Evolutionary conservation across 2,797 vertebrate genomes (phyloP).

Genomic region (Helarctos malayanus): DNA sequence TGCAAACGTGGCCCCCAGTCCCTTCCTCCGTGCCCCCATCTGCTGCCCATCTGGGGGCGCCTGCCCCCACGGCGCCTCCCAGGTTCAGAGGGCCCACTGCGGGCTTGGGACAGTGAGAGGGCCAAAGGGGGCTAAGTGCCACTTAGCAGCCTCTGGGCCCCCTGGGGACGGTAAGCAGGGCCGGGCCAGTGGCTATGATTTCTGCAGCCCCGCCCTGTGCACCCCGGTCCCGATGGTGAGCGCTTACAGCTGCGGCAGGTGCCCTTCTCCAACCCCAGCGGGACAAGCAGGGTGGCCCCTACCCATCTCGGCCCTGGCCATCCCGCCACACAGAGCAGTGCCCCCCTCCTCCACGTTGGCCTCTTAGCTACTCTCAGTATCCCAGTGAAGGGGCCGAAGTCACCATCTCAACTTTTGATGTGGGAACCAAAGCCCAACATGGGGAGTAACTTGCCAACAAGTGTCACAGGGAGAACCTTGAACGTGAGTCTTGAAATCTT

Average conservation of each 20-base stretch:
- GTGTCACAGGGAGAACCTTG: neutral
- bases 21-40: neutral
- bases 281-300: accelerated
- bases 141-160: conserved; percentile 53
- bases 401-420: neutral
- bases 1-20: neutral
- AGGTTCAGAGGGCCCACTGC: conserved; percentile 58
- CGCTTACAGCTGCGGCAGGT: neutral
- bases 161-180: neutral
- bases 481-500: neutral
- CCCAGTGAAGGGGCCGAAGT: neutral
- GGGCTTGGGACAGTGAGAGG: neutral
- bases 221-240: neutral
- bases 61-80: neutral
- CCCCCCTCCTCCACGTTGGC: neutral
- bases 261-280: neutral
- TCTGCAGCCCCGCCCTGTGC: neutral
- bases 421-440: neutral
- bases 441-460: neutral
- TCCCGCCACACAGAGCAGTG: accelerated
- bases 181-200: neutral
- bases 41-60: neutral
- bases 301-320: neutral
- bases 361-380: neutral
- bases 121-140: conserved; percentile 64